Evolutionary conservation across 2,888 invertebrate species (phyloP).

Genomic region (Odontocerum albicorne): DNA sequence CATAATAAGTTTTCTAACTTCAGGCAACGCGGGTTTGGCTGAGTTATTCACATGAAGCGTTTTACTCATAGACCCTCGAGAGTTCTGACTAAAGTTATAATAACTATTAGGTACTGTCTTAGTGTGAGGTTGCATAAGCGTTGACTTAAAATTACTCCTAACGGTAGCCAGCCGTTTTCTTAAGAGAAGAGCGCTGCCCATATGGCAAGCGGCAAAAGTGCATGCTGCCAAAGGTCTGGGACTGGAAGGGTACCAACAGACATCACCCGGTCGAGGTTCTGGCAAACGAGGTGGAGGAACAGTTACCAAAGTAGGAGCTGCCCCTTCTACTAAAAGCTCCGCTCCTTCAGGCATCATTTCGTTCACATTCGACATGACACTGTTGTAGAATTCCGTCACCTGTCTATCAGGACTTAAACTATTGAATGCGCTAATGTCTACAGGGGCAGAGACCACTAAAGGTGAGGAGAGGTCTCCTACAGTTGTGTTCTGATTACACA

Average conservation of each 20-base stretch:
- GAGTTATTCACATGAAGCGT: constrained; percentile 51
- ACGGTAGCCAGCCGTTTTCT: constrained; percentile 56
- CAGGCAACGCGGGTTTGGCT: constrained; percentile 51
- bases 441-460: constrained; percentile 35
- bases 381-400: constrained; percentile 51
- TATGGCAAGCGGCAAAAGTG: constrained; percentile 59
- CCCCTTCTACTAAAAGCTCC: constrained; percentile 15
- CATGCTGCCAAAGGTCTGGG: constrained; percentile 63
- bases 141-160: constrained; percentile 48
- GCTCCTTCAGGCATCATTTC: constrained; percentile 9
- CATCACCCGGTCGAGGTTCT: constrained; percentile 47
- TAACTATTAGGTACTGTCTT: constrained; percentile 3
- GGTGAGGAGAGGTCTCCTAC: constrained; percentile 8
- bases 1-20: constrained; percentile 56
- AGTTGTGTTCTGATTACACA: constrained; percentile 3
- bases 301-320: constrained; percentile 36
- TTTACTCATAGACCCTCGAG: constrained; percentile 48
- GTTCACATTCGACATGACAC: constrained; percentile 38
- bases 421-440: constrained; percentile 49
- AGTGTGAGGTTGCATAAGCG: constrained; percentile 18
- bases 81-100: constrained; percentile 47
- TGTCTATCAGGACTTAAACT: constrained; percentile 47
- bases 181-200: constrained; percentile 59
- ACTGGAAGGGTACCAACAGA: constrained; percentile 56
- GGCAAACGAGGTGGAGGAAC: constrained; percentile 40